phyloP scores from a whole-genome alignment of 2,888 invertebrate species.

The Iselma pallidipennis region DNA sequence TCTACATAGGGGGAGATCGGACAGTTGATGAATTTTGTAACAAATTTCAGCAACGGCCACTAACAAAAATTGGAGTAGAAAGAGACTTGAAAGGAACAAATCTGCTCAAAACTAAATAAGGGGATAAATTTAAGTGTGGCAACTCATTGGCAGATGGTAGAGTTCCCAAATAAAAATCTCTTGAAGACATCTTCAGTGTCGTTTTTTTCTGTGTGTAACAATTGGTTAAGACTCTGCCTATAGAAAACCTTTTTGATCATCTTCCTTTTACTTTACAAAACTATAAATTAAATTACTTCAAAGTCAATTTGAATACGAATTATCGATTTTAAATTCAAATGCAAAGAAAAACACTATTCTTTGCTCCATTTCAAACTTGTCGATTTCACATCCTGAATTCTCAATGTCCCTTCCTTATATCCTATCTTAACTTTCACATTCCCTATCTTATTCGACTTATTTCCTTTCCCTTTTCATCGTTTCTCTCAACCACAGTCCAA shows the following conservation, averaged over 20 bases:
- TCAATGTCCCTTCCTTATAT: background rate
- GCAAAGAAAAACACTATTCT: background rate
- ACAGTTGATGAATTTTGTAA: background rate
- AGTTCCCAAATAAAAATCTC: background rate
- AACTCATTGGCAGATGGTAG: background rate
- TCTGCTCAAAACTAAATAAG: background rate
- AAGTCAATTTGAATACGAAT: background rate
- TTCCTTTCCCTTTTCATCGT: background rate
- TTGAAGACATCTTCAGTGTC: background rate
- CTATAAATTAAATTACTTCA: background rate
- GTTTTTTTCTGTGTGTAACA: background rate
- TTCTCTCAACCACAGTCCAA: background rate
- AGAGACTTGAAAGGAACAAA: background rate
- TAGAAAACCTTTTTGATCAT: background rate
- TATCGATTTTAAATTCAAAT: background rate
- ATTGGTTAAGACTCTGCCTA: background rate
- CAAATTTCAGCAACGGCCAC: too few relatives aligned
- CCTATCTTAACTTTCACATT: too few relatives aligned
- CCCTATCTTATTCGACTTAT: too few relatives aligned
- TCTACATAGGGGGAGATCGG: background rate
- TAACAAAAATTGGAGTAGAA: too few relatives aligned
- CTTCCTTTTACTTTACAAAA: background rate
- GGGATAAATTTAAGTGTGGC: background rate
- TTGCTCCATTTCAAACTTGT: background rate
- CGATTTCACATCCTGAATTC: background rate